Evolutionary conservation across 2,113 vertebrate species (phyloP).

Genomic region (Anseranas semipalmata): DNA sequence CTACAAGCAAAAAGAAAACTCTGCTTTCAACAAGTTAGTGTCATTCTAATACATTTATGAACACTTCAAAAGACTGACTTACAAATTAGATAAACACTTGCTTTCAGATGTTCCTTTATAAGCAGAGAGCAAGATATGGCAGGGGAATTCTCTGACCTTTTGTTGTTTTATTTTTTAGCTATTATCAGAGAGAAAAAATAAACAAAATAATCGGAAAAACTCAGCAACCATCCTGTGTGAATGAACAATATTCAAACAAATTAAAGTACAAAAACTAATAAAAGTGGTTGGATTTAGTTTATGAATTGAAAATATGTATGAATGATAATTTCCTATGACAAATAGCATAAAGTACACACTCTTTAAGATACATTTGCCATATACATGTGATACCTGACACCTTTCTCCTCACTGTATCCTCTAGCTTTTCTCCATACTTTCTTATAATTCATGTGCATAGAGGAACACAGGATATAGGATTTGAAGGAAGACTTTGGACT

Average conservation of each 20-base stretch:
- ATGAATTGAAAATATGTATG: neutral
- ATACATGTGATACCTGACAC: neutral
- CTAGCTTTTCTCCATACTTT: neutral
- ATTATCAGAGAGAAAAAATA: neutral
- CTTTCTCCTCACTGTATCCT: neutral
- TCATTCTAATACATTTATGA: neutral
- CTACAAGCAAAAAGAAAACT: neutral
- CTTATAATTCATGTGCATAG: neutral
- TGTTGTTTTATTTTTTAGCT: neutral
- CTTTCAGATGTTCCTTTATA: neutral
- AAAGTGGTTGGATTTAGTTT: neutral
- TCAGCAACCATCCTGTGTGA: neutral
- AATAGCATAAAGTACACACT: neutral
- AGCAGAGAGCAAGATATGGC: neutral
- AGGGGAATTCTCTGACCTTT: neutral
- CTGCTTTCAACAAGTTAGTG: neutral
- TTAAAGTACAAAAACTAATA: neutral
- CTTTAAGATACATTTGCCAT: neutral
- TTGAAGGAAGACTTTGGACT: neutral
- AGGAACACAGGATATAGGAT: neutral
- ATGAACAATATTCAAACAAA: neutral
- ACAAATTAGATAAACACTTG: neutral
- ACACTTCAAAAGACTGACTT: conserved; percentile 9
- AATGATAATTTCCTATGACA: neutral
- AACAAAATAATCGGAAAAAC: neutral